Percentiles rank a stretch among this genome's conserved stretches.
Evolutionary conservation across 2,888 invertebrate species (phyloP).

Genomic region (Aproaerema taeniolella): DNA sequence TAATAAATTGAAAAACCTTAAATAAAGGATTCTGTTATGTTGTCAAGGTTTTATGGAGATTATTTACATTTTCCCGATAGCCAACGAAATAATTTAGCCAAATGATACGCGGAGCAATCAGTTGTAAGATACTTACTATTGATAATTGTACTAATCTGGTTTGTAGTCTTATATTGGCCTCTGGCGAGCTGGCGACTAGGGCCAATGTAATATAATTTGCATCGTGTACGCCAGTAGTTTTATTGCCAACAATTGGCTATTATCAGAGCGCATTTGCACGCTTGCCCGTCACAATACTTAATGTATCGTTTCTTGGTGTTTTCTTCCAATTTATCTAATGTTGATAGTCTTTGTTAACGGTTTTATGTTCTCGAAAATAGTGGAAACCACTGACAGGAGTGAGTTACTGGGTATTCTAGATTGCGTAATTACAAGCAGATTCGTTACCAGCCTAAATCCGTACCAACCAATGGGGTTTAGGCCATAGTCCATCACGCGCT

Average conservation of each 20-base stretch:
- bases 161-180: constrained; percentile 31
- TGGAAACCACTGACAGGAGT: constrained; percentile 16
- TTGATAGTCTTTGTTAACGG: constrained; percentile 19
- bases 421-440: no score
- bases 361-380: constrained; percentile 12
- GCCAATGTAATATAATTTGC: constrained; percentile 50
- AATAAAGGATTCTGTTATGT: no score
- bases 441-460: no score
- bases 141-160: constrained; percentile 41
- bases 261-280: constrained; percentile 52
- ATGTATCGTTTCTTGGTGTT: constrained; percentile 36
- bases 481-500: no score
- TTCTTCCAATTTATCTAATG: no score
- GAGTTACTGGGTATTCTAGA: constrained; percentile 21
- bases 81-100: constrained; percentile 1
- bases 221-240: constrained; percentile 53
- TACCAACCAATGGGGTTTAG: no score
- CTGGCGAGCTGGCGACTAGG: constrained; percentile 32
- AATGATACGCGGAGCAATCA: no score
- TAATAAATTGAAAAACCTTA: no score
- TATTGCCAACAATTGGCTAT: constrained; percentile 56
- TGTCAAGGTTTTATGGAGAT: no score
- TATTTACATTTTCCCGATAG: no score
- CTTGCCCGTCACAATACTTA: constrained; percentile 42
- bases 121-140: constrained; percentile 31